A percentile compares a stretch with the other conserved stretches of the same genome.
Evolutionary conservation across 2,797 vertebrate genomes (phyloP).

Genomic region (Trematomus bernacchii): DNA sequence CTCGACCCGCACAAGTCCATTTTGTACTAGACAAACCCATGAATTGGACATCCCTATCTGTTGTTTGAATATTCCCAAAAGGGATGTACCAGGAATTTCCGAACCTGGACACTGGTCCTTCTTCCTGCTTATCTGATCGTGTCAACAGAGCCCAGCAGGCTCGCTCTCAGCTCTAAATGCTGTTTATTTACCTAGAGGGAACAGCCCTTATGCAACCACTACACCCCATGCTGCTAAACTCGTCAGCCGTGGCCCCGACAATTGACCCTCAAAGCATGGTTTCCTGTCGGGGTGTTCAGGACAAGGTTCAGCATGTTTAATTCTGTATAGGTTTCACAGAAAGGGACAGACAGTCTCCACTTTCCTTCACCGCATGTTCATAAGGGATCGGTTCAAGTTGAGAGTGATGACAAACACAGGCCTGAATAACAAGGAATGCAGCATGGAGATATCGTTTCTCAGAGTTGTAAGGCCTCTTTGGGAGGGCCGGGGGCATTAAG

Average conservation of each 20-base stretch:
- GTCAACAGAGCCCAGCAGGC: constrained; percentile 72
- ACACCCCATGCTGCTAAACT: constrained; percentile 50
- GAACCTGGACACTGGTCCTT: constrained; percentile 38
- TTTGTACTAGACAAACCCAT: constrained; percentile 10
- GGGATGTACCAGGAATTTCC: constrained; percentile 57
- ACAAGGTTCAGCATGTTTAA: constrained; percentile 2
- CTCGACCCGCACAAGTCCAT: not conserved
- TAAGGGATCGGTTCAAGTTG: constrained; percentile 28
- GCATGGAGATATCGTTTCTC: constrained; percentile 62
- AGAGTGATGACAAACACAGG: constrained; percentile 54
- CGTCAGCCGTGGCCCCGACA: constrained; percentile 46
- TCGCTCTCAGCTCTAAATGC: constrained; percentile 56
- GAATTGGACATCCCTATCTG: constrained; percentile 12
- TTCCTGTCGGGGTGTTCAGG: constrained; percentile 59
- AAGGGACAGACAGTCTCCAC: not conserved
- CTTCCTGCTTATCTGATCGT: constrained; percentile 73
- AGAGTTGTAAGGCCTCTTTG: constrained; percentile 50
- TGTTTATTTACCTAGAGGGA: constrained; percentile 76
- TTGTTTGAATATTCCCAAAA: constrained; percentile 34
- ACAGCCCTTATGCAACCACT: constrained; percentile 59
- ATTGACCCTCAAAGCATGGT: constrained; percentile 56
- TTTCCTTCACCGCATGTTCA: constrained; percentile 8
- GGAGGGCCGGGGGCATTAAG: constrained; percentile 41
- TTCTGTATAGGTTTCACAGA: constrained; percentile 9
- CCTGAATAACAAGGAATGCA: constrained; percentile 61